These are phyloP conservation scores for Agelaius phoeniceus DNA, from an alignment of 2,113 vertebrate genomes.

Conservation along the genomic window DNA sequence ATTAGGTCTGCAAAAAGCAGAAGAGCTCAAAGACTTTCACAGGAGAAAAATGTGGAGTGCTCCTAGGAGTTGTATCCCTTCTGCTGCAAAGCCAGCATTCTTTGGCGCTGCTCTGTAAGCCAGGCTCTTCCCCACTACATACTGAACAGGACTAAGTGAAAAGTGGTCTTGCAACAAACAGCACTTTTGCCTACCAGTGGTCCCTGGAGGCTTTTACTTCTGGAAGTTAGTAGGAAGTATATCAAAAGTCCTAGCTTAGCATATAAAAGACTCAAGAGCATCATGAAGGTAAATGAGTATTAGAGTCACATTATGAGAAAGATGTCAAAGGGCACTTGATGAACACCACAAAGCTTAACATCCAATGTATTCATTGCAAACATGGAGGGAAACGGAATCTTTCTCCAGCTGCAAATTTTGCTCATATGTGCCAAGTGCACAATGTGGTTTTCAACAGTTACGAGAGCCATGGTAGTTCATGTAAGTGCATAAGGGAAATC, in stretches of 20 bases:
- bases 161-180: neutral
- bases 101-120: rapidly evolving
- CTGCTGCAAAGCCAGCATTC: neutral
- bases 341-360: neutral
- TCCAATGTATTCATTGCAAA: neutral
- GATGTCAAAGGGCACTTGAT: neutral
- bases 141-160: neutral
- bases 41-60: neutral
- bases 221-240: neutral
- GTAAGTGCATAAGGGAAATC: neutral
- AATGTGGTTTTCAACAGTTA: neutral
- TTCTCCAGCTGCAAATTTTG: neutral
- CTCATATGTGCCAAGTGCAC: neutral
- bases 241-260: neutral
- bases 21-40: neutral
- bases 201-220: neutral
- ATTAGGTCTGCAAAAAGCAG: neutral
- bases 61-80: neutral
- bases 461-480: neutral
- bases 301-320: neutral
- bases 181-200: neutral
- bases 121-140: neutral
- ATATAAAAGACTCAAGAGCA: neutral
- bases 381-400: neutral
- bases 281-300: neutral